Percentiles rank a stretch among this genome's conserved stretches.
These are phyloP conservation scores for Andrena marginata DNA, from an alignment of 2,888 invertebrate genomes.

Conservation along the genomic window DNA sequence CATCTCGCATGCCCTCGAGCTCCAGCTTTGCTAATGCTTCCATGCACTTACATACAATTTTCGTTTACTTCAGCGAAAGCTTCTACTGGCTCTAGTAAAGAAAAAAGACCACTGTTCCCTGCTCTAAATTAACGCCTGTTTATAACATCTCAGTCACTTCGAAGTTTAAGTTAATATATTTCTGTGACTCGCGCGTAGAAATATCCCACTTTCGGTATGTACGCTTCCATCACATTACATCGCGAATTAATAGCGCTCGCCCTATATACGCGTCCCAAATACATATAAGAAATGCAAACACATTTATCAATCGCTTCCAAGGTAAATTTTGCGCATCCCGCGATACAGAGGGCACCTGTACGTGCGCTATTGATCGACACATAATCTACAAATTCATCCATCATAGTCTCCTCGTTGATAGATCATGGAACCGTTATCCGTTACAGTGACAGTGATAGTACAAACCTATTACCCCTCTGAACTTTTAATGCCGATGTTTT, in stretches of 20 bases:
- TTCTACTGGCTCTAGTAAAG: slow-evolving; percentile 8
- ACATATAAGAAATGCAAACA: slow-evolving; percentile 37
- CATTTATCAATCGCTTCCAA: slow-evolving; percentile 48
- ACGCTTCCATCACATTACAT: neutral
- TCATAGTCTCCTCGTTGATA: slow-evolving; percentile 57
- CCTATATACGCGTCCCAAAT: slow-evolving; percentile 6
- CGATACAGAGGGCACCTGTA: slow-evolving; percentile 10
- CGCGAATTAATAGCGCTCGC: slow-evolving; percentile 19
- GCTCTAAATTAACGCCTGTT: slow-evolving; percentile 4
- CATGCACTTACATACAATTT: slow-evolving; percentile 10
- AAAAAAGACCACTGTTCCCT: too few species aligned
- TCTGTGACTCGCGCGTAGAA: neutral
- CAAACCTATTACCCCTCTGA: slow-evolving; percentile 19
- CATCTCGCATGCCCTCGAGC: neutral
- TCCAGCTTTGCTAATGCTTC: slow-evolving; percentile 23
- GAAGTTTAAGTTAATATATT: neutral
- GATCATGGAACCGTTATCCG: slow-evolving; percentile 44
- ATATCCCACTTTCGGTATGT: neutral
- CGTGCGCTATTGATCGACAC: slow-evolving; percentile 53
- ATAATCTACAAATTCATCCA: slow-evolving; percentile 64
- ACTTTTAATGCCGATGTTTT: slow-evolving; percentile 34
- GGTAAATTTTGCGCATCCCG: slow-evolving; percentile 45
- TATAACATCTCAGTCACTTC: neutral
- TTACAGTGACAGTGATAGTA: slow-evolving; percentile 41
- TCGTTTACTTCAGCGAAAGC: slow-evolving; percentile 16